Evolutionary conservation across 2,113 vertebrate species (phyloP), one percentile per base, ranked within the genome.

Genomic region (Callionymus lyra): DNA sequence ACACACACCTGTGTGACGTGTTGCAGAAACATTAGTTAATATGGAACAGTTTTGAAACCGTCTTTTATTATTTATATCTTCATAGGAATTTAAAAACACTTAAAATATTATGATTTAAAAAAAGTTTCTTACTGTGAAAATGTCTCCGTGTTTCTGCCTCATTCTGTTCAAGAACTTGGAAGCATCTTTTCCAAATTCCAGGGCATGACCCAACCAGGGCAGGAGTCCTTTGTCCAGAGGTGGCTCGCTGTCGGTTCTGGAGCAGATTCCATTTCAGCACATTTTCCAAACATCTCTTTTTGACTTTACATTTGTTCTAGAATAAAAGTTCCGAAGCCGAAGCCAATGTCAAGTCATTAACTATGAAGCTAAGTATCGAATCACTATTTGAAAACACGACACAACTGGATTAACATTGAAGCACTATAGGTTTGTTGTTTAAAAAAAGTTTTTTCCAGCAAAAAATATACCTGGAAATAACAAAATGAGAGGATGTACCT

Each of bases 91-190:
- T n/a, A n/a, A n/a, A n/a, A n/a, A n/a, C n/a, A n/a, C n/a, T n/a
- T n/a, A n/a, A n/a, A n/a, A n/a, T n/a, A n/a, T n/a, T n/a, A n/a
- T n/a, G n/a, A n/a, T n/a, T n/a, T n/a, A n/a, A n/a, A n/a, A n/a
- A n/a, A n/a, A n/a, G n/a, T n/a, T n/a, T n/a, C n/a, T 83, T 59
- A 92, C 91, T 4, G 91, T 93, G 62, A 92, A 94, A 56, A 91
- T 85, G 54, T 93, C 70, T 0, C 91, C 91, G 3, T 92, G 86
- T 54, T 90, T 91, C 47, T 37, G 55, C 64, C 86, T 90, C 91
- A 94, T 93, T 59, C 82, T 76, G 1, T 63, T 65, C 35, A 93
- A 74, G 65, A 94, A 92, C 50, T 81, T 78, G n/a, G 83, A 83
- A 0, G 84, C 85, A 59, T 94, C 89, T 70, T 73, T 88, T 39